A percentile compares a stretch with the other conserved stretches of the same genome.
These are phyloP conservation scores for Lepilemur septentrionalis DNA, from an alignment of 2,797 vertebrate genomes.

Conservation along the genomic window DNA sequence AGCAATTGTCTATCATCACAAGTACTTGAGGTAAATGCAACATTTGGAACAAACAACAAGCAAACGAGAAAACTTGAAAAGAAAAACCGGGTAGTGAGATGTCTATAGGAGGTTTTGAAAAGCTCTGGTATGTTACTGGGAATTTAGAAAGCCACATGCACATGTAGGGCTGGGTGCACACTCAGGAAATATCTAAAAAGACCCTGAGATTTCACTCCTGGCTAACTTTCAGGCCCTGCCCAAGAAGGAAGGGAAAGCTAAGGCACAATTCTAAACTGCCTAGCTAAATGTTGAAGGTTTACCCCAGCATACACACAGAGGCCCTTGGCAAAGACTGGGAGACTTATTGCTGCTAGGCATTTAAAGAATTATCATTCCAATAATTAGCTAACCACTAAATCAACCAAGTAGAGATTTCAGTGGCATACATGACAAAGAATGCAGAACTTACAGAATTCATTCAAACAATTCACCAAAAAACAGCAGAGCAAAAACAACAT, in stretches of 20 bases:
- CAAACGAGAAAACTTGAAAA: not conserved
- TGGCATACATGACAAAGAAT: not conserved
- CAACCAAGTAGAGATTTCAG: not conserved
- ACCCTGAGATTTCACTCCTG: not conserved
- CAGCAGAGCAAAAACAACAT: not conserved
- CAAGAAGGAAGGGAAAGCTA: not conserved
- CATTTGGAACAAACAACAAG: not conserved
- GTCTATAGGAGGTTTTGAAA: not conserved
- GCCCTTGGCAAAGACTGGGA: not conserved
- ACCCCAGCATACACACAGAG: not conserved
- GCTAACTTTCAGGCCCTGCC: not conserved
- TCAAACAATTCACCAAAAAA: not conserved
- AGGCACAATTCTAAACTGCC: not conserved
- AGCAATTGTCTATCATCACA: not conserved
- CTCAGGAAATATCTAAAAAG: not conserved
- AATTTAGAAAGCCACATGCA: not conserved
- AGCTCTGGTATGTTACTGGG: not conserved
- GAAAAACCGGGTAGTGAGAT: not conserved
- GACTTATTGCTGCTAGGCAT: not conserved
- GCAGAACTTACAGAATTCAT: not conserved
- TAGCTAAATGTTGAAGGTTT: not conserved
- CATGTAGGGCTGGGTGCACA: not conserved
- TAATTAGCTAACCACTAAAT: not conserved
- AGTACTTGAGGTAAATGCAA: not conserved
- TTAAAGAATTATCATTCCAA: not conserved